Evolutionary conservation across 2,888 invertebrate genomes (phyloP), one percentile per base, ranked within the genome.

Genomic region (Nymphalis c-album): DNA sequence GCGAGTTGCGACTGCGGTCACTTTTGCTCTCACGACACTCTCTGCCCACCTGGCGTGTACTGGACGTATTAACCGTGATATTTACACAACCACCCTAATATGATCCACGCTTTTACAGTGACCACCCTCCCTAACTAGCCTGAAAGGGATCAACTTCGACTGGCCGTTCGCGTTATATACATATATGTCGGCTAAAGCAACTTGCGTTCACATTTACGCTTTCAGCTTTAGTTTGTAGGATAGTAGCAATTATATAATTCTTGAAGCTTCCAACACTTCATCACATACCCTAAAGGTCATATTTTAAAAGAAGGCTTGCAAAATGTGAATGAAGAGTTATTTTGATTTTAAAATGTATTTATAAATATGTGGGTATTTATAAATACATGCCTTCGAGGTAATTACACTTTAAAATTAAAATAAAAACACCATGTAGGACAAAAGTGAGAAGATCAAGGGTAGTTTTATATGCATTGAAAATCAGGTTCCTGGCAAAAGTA

Each of bases 1-100:
- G 87, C 89, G 84, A 82, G 78, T 78, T 79, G 85, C 88, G 87
- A 90, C 90, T 90, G 90, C 85, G 87, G 87, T 83, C 86, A 85
- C 78, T 80, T 71, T 74, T 78, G 77, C 82, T 80, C 80, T 79
- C 78, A 78, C 79, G 79, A 80, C 83, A 80, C 78, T 84, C 83
- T 84, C 85, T 85, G 85, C 85, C 86, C 88, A 86, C 88, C 81
- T 79, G 76, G 77, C 82, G 84, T 86, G 84, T 87, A 86, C 84
- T 76, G 81, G 85, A 88, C 88, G 85, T 84, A 73, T 85, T 86
- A 86, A 83, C 85, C 84, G 80, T 81, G 82, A 84, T 86, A 84
- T 84, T 82, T 81, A 78, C 76, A 73, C 70, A 65, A 77, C 84
- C 82, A 80, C 74, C 77, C 74, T 74, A 78, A 61, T 67, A 71